Evolutionary conservation across 2,888 invertebrate genomes (phyloP).

Genomic region (Tachina lurida): DNA sequence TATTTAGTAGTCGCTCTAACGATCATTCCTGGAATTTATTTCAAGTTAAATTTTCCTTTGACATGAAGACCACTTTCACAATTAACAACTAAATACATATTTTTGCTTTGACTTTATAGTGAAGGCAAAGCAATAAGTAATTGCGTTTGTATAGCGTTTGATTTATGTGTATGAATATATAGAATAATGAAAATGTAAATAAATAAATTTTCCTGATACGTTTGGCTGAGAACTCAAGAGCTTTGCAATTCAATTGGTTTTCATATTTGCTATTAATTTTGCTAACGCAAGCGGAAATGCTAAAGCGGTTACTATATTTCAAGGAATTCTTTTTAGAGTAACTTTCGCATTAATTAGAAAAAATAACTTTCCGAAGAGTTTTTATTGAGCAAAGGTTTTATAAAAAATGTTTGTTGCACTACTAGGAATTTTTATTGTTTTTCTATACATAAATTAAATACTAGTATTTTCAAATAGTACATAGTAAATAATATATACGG

Average conservation of each 20-base stretch:
- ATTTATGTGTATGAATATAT: not conserved
- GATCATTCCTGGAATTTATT: not conserved
- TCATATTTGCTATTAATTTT: not conserved
- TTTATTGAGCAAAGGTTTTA: not conserved
- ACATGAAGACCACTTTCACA: not conserved
- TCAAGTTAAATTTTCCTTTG: conserved; percentile 1
- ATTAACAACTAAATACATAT: not conserved
- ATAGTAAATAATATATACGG: no score
- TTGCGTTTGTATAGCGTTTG: conserved; percentile 20
- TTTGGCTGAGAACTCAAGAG: not conserved
- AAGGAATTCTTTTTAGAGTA: not conserved
- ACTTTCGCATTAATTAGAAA: not conserved
- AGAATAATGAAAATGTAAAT: not conserved
- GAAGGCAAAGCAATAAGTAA: not conserved
- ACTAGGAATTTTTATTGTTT: no score
- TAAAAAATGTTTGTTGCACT: no score
- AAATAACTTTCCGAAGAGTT: not conserved
- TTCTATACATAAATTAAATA: no score
- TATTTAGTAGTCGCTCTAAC: not conserved
- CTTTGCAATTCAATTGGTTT: not conserved
- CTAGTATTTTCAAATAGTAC: no score
- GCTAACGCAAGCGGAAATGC: no score
- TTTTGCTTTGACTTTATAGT: not conserved
- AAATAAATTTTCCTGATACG: conserved; percentile 28
- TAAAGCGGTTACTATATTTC: not conserved